Evolutionary conservation across 2,888 invertebrate genomes (phyloP).

Genomic region (Caenorhabditis sp.): DNA sequence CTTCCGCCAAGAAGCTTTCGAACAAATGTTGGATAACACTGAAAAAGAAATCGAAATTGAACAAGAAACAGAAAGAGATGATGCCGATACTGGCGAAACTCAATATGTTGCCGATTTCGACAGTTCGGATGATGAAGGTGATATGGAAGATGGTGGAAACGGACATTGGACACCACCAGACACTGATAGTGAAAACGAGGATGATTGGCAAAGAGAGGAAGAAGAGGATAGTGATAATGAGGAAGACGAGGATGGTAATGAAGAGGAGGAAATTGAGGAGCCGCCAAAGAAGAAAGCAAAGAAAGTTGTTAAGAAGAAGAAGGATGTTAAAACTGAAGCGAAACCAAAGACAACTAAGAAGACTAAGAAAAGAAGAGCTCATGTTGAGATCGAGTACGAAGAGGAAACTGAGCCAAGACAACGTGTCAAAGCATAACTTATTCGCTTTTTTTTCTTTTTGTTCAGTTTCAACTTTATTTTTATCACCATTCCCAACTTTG

Average conservation of each 20-base stretch:
- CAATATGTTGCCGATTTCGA: slow-evolving; percentile 70
- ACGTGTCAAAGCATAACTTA: slow-evolving; percentile 37
- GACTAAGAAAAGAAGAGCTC: slow-evolving; percentile 47
- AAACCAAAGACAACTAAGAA: slow-evolving; percentile 35
- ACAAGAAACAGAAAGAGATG: slow-evolving; percentile 63
- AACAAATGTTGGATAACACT: slow-evolving; percentile 87
- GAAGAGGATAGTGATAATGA: slow-evolving; percentile 39
- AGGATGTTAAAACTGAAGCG: slow-evolving; percentile 29
- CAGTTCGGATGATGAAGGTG: slow-evolving; percentile 67
- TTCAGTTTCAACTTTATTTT: not conserved
- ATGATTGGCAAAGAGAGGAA: slow-evolving; percentile 32
- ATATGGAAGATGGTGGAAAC: slow-evolving; percentile 57
- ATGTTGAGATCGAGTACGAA: slow-evolving; percentile 66
- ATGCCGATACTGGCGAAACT: slow-evolving; percentile 47
- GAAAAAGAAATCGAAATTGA: slow-evolving; percentile 75
- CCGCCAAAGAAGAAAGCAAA: slow-evolving; percentile 53
- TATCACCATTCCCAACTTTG: not conserved
- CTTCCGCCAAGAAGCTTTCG: slow-evolving; percentile 93
- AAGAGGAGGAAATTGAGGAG: slow-evolving; percentile 39
- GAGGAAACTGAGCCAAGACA: slow-evolving; percentile 49
- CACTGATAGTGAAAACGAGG: slow-evolving; percentile 56
- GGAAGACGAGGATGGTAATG: slow-evolving; percentile 20
- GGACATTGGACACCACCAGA: slow-evolving; percentile 58
- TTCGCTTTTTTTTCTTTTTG: slow-evolving; percentile 11
- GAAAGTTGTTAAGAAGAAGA: slow-evolving; percentile 42